Conservation (phyloP, 2,113 vertebrate genomes). For the Marmota flaviventris region DNA sequence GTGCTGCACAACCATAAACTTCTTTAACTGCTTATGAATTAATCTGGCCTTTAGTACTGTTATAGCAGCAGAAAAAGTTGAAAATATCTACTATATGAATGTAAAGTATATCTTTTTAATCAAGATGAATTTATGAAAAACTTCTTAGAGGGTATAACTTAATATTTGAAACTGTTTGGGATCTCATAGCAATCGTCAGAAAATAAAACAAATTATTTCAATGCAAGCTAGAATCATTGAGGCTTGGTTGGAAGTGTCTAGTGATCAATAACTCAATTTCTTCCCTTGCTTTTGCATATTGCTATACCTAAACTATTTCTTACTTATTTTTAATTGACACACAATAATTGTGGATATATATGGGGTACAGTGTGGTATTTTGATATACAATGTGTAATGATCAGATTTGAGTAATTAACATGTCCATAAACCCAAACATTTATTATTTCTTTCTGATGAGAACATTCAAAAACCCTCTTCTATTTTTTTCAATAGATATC, state of each 20-base stretch:
- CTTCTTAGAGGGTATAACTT: neutral
- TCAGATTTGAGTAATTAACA: neutral
- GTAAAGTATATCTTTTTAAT: neutral
- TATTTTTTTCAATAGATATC: too few relatives aligned
- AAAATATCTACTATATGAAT: too few relatives aligned
- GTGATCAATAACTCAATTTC: neutral
- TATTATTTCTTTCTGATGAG: neutral
- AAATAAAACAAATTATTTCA: neutral
- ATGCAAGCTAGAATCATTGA: neutral
- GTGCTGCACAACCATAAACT: too few relatives aligned
- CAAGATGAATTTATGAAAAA: neutral
- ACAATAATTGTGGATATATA: neutral
- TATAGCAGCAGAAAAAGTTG: too few relatives aligned
- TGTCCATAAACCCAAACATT: neutral
- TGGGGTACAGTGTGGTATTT: too few relatives aligned
- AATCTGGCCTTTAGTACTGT: too few relatives aligned
- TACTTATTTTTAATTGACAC: too few relatives aligned
- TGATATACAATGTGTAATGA: neutral
- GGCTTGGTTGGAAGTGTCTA: neutral
- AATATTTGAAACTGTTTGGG: neutral
- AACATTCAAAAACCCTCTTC: neutral
- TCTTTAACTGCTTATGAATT: too few relatives aligned
- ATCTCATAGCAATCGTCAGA: neutral
- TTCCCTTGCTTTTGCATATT: neutral
- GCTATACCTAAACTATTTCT: neutral